phyloP scores from a whole-genome alignment of 2,797 vertebrate genomes.

The Tangara arthus region DNA sequence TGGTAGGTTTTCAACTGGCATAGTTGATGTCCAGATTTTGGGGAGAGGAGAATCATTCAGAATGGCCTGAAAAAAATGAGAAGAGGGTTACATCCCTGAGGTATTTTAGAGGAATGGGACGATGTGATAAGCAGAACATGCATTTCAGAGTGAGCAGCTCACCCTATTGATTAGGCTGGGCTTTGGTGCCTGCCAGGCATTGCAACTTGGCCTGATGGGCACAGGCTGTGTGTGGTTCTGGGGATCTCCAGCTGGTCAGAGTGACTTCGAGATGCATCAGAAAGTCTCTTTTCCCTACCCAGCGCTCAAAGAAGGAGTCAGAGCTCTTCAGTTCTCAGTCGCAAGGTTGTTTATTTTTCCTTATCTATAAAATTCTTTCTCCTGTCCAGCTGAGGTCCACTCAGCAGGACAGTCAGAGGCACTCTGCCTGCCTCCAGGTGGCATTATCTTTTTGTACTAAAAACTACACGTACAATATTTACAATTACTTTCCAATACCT shows the following conservation, averaged over 20 bases:
- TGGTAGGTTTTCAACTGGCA: neutral
- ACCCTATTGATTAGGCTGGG: neutral
- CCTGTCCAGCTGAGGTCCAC: accelerated
- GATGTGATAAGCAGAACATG: neutral
- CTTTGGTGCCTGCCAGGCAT: neutral
- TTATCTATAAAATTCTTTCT: no score
- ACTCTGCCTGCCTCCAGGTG: no score
- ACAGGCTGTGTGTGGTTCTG: accelerated
- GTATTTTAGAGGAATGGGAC: neutral
- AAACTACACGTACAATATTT: no score
- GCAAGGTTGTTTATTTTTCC: no score
- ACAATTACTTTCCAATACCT: no score
- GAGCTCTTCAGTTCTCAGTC: accelerated
- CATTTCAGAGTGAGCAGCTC: accelerated
- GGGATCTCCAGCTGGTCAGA: no score
- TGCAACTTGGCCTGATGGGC: neutral
- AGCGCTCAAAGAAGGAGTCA: accelerated
- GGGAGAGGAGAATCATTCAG: neutral
- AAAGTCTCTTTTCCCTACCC: no score
- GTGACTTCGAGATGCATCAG: accelerated
- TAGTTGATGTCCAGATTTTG: neutral
- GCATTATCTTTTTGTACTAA: no score
- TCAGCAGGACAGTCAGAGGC: no score
- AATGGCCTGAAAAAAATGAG: neutral
- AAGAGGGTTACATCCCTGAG: neutral